A percentile compares a stretch with the other conserved stretches of the same genome.
Conservation (phyloP, 2,797 vertebrate species). For the Nyctibius grandis region DNA sequence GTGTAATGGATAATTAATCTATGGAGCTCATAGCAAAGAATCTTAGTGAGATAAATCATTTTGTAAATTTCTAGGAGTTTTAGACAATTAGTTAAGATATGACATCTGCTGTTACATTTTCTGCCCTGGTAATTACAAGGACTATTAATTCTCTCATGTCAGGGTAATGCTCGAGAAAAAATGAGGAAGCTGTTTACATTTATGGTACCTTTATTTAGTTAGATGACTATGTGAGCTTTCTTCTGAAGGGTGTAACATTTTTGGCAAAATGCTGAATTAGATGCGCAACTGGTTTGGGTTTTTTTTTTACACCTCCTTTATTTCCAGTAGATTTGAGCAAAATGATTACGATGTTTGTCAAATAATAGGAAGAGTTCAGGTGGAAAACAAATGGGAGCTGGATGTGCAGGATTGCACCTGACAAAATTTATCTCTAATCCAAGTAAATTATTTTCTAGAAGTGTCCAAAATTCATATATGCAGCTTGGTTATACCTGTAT, state of each 20-base stretch:
- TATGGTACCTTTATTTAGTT: not conserved
- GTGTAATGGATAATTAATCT: not conserved
- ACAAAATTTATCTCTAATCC: not conserved
- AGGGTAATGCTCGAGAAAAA: not conserved
- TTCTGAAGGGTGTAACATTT: not conserved
- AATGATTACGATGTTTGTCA: not conserved
- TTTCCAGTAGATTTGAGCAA: not conserved
- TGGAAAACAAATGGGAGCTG: not conserved
- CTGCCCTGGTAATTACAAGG: conserved; percentile 12
- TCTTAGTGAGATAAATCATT: not conserved
- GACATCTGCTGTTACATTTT: conserved; percentile 15
- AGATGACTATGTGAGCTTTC: not conserved
- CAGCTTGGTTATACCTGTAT: not conserved
- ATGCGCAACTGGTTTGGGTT: not conserved
- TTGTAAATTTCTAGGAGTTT: not conserved
- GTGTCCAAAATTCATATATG: not conserved
- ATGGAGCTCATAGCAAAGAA: not conserved
- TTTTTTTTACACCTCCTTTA: not conserved
- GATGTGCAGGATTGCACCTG: not conserved
- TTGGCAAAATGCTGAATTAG: not conserved
- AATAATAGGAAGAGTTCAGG: not conserved
- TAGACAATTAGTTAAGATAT: not conserved
- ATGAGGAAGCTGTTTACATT: not conserved
- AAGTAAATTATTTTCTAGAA: not conserved
- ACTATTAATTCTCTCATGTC: not conserved